Conservation (phyloP, 2,113 vertebrate genomes). For the Cyanoramphus novaezelandiae region DNA sequence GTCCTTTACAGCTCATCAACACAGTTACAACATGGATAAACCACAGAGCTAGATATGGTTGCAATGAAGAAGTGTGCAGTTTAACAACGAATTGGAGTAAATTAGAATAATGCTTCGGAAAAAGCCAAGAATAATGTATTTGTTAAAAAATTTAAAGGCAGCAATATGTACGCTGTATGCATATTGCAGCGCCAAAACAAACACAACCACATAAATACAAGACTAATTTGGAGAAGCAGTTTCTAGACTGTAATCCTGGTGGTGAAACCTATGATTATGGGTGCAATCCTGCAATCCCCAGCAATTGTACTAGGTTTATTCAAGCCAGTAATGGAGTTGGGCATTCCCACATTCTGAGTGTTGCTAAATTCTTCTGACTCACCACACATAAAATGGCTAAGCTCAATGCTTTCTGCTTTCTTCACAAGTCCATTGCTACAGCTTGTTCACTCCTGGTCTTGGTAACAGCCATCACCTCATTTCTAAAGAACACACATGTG, state of each 20-base stretch:
- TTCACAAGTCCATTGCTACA: background rate
- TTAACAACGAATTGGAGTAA: background rate
- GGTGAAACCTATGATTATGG: conserved; percentile 29
- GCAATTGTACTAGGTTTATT: background rate
- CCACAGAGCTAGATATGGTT: background rate
- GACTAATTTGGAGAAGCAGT: conserved; percentile 36
- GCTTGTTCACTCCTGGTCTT: background rate
- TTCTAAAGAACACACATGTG: fast-evolving
- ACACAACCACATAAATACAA: conserved; percentile 27
- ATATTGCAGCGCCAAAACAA: conserved; percentile 15
- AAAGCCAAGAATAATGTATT: background rate
- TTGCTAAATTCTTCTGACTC: background rate
- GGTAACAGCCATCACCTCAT: background rate
- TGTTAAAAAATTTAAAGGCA: conserved; percentile 27
- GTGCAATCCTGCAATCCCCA: conserved; percentile 16
- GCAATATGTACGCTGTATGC: background rate
- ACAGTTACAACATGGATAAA: background rate
- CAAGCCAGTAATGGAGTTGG: background rate
- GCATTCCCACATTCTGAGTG: conserved; percentile 4
- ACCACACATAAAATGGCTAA: background rate
- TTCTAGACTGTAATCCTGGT: conserved; percentile 31
- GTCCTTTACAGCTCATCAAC: background rate
- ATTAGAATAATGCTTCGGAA: background rate
- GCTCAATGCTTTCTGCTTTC: background rate
- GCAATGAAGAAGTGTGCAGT: background rate